Base-by-base conservation (phyloP, 1,140 invertebrate genomes). In the Elysia chlorotica region DNA sequence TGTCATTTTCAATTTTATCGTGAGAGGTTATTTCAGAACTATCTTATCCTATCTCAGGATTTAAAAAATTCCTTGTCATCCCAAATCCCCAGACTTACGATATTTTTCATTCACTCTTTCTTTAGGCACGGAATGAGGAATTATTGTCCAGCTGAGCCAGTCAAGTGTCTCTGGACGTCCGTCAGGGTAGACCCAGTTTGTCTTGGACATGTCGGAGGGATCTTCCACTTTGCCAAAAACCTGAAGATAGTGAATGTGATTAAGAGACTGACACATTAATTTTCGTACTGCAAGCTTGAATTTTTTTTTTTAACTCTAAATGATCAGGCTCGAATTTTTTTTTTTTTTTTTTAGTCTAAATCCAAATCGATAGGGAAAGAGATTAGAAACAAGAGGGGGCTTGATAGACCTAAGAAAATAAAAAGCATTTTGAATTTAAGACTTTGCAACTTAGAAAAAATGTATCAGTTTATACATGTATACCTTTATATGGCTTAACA, bases 81-180 rank as follows among this genome's bases (percentile, higher is more conserved):
- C 21, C 25, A 10, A 14, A 68, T 28, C 48, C 17, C 28, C 28
- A 3, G 6, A 66, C 65, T 62, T 73, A 79, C 78, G 74, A 74
- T 66, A 76, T n/a, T 76, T 70, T 10, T 66, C n/a, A 54, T 80
- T 75, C n/a, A 71, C 70, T 73, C 74, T 71, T 4, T 78, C 71
- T 48, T 31, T 14, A 28, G 78, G 68, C 36, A 77, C 78, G 35
- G 33, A 56, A n/a, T 76, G 71, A n/a, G 36, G 35, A 5, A 77
- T 28, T 6, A 76, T 56, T 37, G 73, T 56, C 67, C 70, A 79
- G 19, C 23, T 31, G 30, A 71, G 36, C 69, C 69, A 71, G 59
- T 61, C 69, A 14, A 71, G 33, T 28, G 23, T 30, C 1, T 63
- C 37, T 30, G 37, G 35, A 21, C n/a, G 2, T 10, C 37, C 59